Conservation (phyloP, 2,113 vertebrate species). For the Hystrix cristata region DNA sequence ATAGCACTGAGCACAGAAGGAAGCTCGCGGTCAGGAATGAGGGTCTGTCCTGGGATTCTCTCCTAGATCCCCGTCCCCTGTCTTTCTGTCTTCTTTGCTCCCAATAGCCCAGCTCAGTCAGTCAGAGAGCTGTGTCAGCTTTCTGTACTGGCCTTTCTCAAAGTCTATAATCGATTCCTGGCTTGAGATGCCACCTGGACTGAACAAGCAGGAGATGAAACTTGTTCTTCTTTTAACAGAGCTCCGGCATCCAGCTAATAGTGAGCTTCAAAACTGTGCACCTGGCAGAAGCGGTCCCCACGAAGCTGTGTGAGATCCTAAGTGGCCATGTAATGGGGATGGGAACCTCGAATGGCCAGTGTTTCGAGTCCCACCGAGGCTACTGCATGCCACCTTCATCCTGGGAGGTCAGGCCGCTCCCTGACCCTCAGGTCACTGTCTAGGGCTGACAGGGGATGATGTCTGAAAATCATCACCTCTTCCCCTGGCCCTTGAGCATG, state of each 20-base stretch:
- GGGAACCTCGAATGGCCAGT: neutral
- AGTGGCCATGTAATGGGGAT: neutral
- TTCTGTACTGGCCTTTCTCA: slow-evolving; percentile 54
- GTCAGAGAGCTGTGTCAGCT: neutral
- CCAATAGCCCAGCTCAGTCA: slow-evolving; percentile 29
- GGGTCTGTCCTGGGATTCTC: slow-evolving; percentile 37
- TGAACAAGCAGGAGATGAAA: slow-evolving; percentile 51
- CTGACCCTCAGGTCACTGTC: neutral
- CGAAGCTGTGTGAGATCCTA: fast-evolving
- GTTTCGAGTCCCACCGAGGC: neutral
- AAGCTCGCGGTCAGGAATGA: slow-evolving; percentile 19
- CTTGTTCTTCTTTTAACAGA: slow-evolving; percentile 27
- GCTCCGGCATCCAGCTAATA: neutral
- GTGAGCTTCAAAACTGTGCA: neutral
- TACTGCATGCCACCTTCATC: neutral
- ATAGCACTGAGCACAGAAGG: slow-evolving; percentile 3
- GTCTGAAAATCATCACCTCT: neutral
- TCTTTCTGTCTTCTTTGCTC: slow-evolving; percentile 27
- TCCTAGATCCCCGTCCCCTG: slow-evolving; percentile 26
- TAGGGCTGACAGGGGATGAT: neutral
- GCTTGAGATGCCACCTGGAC: slow-evolving; percentile 45
- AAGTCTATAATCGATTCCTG: slow-evolving; percentile 62
- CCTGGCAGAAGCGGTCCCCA: neutral
- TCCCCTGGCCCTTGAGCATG: neutral
- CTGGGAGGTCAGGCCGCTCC: neutral